Percentiles rank a stretch among this genome's conserved stretches.
phyloP scores from a whole-genome alignment of 2,888 invertebrate genomes.

The Amaurobius ferox region DNA sequence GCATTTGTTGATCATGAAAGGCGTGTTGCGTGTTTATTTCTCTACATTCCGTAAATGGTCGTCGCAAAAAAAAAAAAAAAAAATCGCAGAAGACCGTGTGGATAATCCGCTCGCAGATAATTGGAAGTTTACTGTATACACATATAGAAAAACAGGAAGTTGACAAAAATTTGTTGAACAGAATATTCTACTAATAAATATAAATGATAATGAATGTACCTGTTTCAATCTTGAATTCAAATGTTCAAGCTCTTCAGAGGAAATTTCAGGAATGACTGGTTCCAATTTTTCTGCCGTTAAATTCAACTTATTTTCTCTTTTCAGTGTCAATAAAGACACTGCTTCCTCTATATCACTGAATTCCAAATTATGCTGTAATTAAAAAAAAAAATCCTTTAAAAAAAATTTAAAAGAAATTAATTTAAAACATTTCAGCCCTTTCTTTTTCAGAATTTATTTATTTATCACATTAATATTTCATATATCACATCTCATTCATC shows the following conservation, averaged over 20 bases:
- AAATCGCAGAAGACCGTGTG: no score
- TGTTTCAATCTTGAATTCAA: slow-evolving; percentile 35
- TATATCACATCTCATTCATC: no score
- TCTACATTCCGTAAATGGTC: no score
- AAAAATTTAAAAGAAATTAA: background rate
- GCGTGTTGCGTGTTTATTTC: no score
- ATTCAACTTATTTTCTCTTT: slow-evolving; percentile 74
- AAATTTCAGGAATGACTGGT: background rate
- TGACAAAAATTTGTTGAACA: no score
- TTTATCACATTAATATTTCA: no score
- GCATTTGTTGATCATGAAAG: no score
- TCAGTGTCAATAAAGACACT: slow-evolving; percentile 77
- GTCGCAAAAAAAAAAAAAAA: no score
- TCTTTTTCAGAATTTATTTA: background rate
- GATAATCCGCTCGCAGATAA: no score
- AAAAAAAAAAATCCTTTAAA: background rate
- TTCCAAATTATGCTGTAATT: slow-evolving; percentile 12
- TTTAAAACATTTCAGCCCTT: background rate
- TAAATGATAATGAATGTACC: slow-evolving; percentile 25
- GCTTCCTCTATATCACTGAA: slow-evolving; percentile 78
- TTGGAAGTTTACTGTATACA: no score
- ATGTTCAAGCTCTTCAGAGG: slow-evolving; percentile 41
- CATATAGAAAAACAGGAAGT: no score
- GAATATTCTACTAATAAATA: no score
- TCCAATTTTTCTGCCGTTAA: background rate